Conservation (phyloP, 2,797 vertebrate species). For the Eulemur coronatus region DNA sequence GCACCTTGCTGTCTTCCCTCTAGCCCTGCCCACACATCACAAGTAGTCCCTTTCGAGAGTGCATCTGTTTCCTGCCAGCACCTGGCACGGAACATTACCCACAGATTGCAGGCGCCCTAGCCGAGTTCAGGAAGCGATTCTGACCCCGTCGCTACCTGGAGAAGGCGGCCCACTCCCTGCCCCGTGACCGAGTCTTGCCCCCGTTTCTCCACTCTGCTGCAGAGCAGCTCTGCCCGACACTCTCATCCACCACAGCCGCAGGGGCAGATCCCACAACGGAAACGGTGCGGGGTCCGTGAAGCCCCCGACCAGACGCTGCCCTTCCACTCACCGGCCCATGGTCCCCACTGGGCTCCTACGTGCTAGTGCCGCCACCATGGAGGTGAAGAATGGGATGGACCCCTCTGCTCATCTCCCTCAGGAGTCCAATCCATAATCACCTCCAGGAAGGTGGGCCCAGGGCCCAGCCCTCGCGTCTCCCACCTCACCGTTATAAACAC, state of each 20-base stretch:
- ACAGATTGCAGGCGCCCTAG: not conserved
- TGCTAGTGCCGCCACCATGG: not conserved
- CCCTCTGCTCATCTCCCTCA: not conserved
- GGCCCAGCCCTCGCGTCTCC: not conserved
- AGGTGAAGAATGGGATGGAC: not conserved
- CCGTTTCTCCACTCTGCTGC: not conserved
- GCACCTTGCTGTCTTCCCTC: not conserved
- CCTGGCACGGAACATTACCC: not conserved
- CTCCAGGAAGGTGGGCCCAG: not conserved
- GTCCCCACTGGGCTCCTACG: not conserved
- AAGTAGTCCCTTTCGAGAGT: not conserved
- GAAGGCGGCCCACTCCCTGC: not conserved
- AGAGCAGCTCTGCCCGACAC: not conserved
- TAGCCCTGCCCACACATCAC: not conserved
- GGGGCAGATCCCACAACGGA: not conserved
- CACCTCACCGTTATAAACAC: not conserved
- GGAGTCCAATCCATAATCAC: not conserved
- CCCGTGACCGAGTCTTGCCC: accelerated
- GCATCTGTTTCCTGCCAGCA: not conserved
- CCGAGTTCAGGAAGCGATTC: not conserved
- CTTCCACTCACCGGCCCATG: not conserved
- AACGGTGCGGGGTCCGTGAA: accelerated
- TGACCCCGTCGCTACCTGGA: not conserved
- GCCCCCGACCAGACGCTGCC: not conserved
- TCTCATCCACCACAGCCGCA: not conserved